phyloP scores from a whole-genome alignment of 2,888 invertebrate genomes.

The Polyommatus icarus region DNA sequence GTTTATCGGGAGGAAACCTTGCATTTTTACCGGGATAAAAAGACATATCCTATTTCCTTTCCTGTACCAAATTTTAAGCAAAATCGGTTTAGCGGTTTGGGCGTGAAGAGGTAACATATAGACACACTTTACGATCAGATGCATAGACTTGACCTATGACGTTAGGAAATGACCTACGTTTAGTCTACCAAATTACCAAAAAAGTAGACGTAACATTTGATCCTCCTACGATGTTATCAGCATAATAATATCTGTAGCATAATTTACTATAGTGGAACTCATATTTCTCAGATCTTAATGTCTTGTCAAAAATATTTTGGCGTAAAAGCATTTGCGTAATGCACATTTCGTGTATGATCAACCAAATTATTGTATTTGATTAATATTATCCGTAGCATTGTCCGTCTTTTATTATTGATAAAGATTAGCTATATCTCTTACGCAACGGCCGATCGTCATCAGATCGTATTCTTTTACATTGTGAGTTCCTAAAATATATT shows the following conservation, averaged over 20 bases:
- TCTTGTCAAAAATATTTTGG: constrained; percentile 1
- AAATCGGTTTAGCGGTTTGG: too few species aligned
- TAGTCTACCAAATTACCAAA: background rate
- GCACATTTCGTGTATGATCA: background rate
- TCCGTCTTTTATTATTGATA: background rate
- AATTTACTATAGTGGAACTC: background rate
- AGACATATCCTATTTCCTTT: too few species aligned
- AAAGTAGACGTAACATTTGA: too few species aligned
- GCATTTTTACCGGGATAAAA: too few species aligned
- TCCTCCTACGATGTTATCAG: background rate
- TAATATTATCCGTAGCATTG: background rate
- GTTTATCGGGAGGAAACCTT: too few species aligned
- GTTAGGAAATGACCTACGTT: background rate
- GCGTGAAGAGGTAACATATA: too few species aligned
- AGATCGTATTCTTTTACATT: background rate
- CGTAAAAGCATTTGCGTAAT: background rate
- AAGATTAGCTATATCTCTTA: background rate
- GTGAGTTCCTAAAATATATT: background rate
- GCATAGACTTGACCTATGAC: background rate
- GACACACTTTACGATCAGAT: too few species aligned
- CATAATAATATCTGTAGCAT: background rate
- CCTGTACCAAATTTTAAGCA: too few species aligned
- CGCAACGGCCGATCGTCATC: background rate
- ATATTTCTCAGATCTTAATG: background rate
- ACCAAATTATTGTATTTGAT: background rate